Evolutionary conservation across 2,888 invertebrate genomes (phyloP), one percentile per base, ranked within the genome.

Genomic region (Patella pellucida): DNA sequence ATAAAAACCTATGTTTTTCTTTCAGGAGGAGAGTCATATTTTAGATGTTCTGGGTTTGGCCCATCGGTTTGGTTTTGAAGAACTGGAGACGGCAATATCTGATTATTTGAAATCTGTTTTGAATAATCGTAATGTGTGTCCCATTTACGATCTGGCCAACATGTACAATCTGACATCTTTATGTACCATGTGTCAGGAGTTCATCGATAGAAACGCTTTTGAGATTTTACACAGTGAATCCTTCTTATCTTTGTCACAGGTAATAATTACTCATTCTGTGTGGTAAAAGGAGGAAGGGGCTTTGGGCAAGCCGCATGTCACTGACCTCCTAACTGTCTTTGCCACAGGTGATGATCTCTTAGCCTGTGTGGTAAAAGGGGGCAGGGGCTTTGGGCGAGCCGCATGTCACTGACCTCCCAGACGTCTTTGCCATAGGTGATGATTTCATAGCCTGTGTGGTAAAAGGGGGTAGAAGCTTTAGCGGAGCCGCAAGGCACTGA

Each of bases 1-100:
- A 41, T 7, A 9, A 41, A 41, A 41, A 41, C 0, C 9, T 0
- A 41, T 41, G 4, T 62, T 68, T 54, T 14, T 14, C 74, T 70
- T 81, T 12, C 82, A 90, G 89, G 89, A 90, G 76, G 90, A 90
- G 54, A 85, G 85, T 62, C 19, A 19, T 12, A 88, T 94, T 51
- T 85, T 93, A 71, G 93, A 94, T 84, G 93, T 94, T 72, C 91
- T 95, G 23, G 97, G 97, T 7, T 93, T 99, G 90, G 96, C 98
- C 54, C 97, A 99, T 92, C 95, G 97, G 90, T 99, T 97, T 92
- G 97, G 97, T 77, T 98, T 99, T 92, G 94, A 93, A 77, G 96
- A 97, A 90, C 91, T 99, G 83, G 98, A 99, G 93, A 92, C 94
- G 0, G 95, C 97, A 51, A 96, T 99, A 83, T 97, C 97, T 0